Percentiles rank a stretch among this genome's conserved stretches.
Evolutionary conservation across 2,888 invertebrate species (phyloP).

Genomic region (Seira ritae): DNA sequence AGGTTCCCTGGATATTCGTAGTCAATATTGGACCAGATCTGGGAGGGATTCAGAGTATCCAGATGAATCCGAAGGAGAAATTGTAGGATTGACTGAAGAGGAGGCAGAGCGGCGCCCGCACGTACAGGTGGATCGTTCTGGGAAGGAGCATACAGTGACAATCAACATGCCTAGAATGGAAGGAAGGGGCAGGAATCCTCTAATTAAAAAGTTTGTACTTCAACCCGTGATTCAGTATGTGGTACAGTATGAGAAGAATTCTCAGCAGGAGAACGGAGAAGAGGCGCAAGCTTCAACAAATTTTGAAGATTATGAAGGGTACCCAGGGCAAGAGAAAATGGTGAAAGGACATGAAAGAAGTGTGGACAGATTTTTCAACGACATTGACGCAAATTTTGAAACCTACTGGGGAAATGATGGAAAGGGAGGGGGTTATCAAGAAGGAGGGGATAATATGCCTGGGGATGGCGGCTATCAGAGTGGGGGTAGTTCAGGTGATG

Average conservation of each 20-base stretch:
- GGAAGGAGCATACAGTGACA: slow-evolving; percentile 26
- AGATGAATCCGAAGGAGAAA: slow-evolving; percentile 8
- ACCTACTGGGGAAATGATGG: slow-evolving; percentile 26
- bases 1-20: slow-evolving; percentile 28
- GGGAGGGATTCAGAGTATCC: slow-evolving; percentile 12
- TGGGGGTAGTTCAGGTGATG: neutral
- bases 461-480: slow-evolving; percentile 4
- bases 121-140: slow-evolving; percentile 15
- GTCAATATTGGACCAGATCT: slow-evolving; percentile 5
- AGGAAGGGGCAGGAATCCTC: neutral
- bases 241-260: slow-evolving; percentile 31
- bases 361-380: slow-evolving; percentile 18
- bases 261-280: neutral
- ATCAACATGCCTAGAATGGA: slow-evolving; percentile 27
- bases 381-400: slow-evolving; percentile 24
- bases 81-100: no score
- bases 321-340: neutral
- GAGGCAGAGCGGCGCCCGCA: neutral
- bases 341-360: neutral
- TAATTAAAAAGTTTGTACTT: slow-evolving; percentile 27
- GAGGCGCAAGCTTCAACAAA: neutral
- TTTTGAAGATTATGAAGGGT: slow-evolving; percentile 9
- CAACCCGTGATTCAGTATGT: slow-evolving; percentile 42
- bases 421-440: neutral
- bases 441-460: neutral